A percentile compares a stretch with the other conserved stretches of the same genome.
Evolutionary conservation across 2,113 vertebrate species (phyloP).

Genomic region (Heterocephalus glaber): DNA sequence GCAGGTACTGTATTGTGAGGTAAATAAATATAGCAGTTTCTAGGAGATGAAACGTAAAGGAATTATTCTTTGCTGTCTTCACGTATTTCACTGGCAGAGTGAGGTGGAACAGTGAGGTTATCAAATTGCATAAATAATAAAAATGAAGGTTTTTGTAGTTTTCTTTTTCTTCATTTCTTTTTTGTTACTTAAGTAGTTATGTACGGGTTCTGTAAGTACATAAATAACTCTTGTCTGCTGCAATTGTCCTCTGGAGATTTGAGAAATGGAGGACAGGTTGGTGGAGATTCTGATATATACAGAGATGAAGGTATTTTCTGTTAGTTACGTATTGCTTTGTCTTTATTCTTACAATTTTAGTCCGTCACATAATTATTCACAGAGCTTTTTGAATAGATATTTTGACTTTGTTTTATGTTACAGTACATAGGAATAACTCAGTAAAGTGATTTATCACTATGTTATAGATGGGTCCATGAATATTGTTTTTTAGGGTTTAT

Average conservation of each 20-base stretch:
- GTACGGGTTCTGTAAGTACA: fast-evolving
- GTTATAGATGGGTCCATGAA: neutral
- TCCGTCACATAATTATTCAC: neutral
- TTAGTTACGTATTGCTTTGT: neutral
- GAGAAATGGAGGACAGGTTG: neutral
- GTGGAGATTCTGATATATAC: neutral
- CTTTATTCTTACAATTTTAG: slow-evolving; percentile 33
- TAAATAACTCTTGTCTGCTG: neutral
- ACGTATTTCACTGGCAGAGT: neutral
- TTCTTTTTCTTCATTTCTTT: neutral
- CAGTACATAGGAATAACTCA: neutral
- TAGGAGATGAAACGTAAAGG: neutral
- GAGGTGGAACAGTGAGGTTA: neutral
- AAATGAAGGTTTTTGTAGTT: neutral
- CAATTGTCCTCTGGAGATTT: neutral
- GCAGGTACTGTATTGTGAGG: neutral
- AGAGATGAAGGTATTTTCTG: neutral
- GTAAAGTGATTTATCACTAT: neutral
- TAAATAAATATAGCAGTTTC: neutral
- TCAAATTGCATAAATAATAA: neutral
- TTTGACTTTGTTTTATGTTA: neutral
- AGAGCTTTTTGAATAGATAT: neutral
- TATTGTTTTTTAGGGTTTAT: neutral
- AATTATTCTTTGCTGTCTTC: neutral
- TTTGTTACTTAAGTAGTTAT: neutral